Conservation (phyloP, 1,140 invertebrate species). For the Vanessa tameamea region DNA sequence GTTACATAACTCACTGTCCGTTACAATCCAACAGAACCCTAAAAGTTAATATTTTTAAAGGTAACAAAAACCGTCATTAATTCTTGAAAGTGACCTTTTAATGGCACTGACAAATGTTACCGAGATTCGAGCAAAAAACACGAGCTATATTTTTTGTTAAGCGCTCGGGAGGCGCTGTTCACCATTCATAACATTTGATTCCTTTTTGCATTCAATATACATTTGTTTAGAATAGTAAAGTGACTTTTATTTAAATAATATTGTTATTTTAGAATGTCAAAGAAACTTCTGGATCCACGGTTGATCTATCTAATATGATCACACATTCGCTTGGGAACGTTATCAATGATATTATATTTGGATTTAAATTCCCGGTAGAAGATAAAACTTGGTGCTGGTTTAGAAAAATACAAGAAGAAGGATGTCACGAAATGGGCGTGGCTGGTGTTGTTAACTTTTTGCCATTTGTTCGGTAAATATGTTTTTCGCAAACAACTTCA, state of each 20-base stretch:
- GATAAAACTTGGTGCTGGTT: slow-evolving; percentile 89
- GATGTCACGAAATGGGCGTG: slow-evolving; percentile 88
- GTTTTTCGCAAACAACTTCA: too few relatives aligned
- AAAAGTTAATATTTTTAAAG: slow-evolving; percentile 33
- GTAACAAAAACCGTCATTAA: slow-evolving; percentile 46
- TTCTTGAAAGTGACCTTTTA: slow-evolving; percentile 63
- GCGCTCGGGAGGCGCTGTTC: neutral
- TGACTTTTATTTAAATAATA: neutral
- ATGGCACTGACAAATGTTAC: slow-evolving; percentile 59
- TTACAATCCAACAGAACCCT: neutral
- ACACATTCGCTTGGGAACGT: slow-evolving; percentile 89
- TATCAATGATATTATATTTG: slow-evolving; percentile 89
- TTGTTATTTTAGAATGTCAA: slow-evolving; percentile 62
- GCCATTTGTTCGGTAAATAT: slow-evolving; percentile 86
- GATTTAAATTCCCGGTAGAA: slow-evolving; percentile 84
- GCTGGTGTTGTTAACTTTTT: slow-evolving; percentile 91
- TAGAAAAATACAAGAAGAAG: slow-evolving; percentile 88
- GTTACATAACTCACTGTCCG: too few relatives aligned
- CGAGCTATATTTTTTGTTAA: slow-evolving; percentile 40
- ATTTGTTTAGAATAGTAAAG: neutral
- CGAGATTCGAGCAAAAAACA: slow-evolving; percentile 50
- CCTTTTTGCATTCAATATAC: slow-evolving; percentile 33
- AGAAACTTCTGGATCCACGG: slow-evolving; percentile 44
- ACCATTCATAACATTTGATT: neutral
- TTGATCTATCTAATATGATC: slow-evolving; percentile 71